phyloP scores from a whole-genome alignment of 2,888 invertebrate genomes.

The Podabrus alpinus region DNA sequence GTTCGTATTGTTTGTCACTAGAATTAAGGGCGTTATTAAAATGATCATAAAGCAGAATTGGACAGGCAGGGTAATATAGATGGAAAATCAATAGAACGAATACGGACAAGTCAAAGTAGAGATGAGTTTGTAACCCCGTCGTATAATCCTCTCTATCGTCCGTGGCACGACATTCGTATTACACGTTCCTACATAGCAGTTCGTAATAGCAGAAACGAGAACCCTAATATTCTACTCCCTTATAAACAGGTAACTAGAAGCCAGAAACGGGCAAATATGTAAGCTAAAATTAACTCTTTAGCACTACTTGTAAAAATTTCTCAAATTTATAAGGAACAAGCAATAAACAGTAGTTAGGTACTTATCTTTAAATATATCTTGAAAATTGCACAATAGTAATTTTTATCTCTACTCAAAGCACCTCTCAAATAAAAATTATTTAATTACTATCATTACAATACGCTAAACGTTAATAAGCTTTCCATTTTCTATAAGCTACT shows the following conservation, averaged over 20 bases:
- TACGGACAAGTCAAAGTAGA: constrained; percentile 24
- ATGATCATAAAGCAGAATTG: constrained; percentile 29
- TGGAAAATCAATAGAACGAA: constrained; percentile 30
- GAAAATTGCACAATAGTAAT: neutral
- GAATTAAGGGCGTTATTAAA: constrained; percentile 31
- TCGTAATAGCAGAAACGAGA: constrained; percentile 18
- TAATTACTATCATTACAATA: neutral
- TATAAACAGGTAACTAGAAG: neutral
- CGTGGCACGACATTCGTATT: constrained; percentile 32
- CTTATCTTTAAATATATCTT: too few relatives aligned
- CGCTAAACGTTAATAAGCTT: neutral
- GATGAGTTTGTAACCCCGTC: constrained; percentile 25
- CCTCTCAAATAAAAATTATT: neutral
- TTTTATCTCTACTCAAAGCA: neutral
- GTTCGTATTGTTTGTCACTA: constrained; percentile 30
- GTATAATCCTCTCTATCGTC: constrained; percentile 14
- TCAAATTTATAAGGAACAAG: too few relatives aligned
- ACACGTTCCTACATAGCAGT: constrained; percentile 24
- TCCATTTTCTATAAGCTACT: neutral
- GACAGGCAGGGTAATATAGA: constrained; percentile 25
- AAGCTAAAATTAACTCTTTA: neutral
- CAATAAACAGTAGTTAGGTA: too few relatives aligned
- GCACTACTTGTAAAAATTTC: too few relatives aligned
- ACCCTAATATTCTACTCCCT: constrained; percentile 29
- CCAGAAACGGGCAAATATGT: neutral